Base-by-base conservation (phyloP, 2,888 invertebrate genomes). In the Auanema freiburgensis region DNA sequence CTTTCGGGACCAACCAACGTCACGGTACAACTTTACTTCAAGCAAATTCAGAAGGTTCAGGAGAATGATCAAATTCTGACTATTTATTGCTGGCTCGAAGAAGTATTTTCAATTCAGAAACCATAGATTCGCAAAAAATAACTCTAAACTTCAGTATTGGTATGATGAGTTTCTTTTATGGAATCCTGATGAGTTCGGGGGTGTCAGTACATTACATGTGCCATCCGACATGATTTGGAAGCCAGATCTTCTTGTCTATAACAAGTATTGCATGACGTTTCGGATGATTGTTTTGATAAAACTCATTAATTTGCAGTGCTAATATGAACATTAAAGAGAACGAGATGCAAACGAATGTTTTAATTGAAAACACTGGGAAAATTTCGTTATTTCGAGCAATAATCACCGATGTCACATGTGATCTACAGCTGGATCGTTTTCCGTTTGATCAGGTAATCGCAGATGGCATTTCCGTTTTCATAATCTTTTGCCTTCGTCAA, bases 281-380 rank as follows among this genome's bases (percentile, higher is more conserved):
- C 14, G 52, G 5, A 8, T 8, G 46, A 46, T 46, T 21, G 16
- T 46, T 16, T 52, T 52, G 23, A 25, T n/a, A 18, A 43, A 43
- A 43, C 43, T 52, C 24, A 23, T 52, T n/a, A 12, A 18, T 40
- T 40, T 61, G 46, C 41, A 81, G 81, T 55, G 82, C 82, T 14
- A 78, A 82, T 63, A 82, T 82, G 82, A 82, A 82, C 66, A 77
- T 82, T 16, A 73, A 77, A 46, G 82, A 80, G 60, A 82, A 82
- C 54, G 79, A 82, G 50, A 63, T 82, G 74, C 74, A 76, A 62
- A 83, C 83, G 21, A 83, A 83, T 60, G 83, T 78, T 0, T 68
- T 79, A 41, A 70, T 83, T 8, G 72, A 76, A 59, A 67, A 75
- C 53, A 79, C 74, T 43, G 83, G 83, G 6, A 71, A 73, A 50